These are phyloP conservation scores for Lepisosteus oculatus DNA, from an alignment of 2,113 vertebrate genomes.

Conservation along the genomic window DNA sequence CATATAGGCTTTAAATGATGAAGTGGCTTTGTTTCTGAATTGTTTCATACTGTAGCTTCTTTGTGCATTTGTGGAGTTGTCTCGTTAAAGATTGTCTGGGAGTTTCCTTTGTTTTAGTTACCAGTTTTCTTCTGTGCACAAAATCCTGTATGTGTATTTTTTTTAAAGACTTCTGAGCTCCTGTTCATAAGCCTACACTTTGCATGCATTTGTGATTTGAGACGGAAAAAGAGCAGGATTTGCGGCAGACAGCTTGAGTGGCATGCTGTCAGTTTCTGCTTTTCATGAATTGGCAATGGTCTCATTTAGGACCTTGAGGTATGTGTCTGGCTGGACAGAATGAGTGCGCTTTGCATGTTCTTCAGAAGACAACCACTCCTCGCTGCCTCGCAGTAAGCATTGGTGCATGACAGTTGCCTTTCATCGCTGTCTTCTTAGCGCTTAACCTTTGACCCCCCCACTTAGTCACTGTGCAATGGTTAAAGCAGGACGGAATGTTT, in stretches of 20 bases:
- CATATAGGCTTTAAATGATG: no score
- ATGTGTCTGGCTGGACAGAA: constrained; percentile 74
- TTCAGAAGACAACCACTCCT: constrained; percentile 81
- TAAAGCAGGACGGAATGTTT: constrained; percentile 63
- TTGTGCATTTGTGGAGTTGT: no score
- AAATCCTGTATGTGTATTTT: constrained; percentile 13
- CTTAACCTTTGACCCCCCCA: constrained; percentile 90
- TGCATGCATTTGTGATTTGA: constrained; percentile 81
- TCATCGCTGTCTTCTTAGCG: constrained; percentile 87
- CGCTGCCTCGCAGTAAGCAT: constrained; percentile 66
- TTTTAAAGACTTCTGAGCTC: constrained; percentile 31
- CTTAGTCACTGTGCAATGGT: constrained; percentile 63
- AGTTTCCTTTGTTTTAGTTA: no score
- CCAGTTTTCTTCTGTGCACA: background rate
- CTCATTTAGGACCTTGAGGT: constrained; percentile 79
- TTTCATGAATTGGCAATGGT: constrained; percentile 75
- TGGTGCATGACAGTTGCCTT: constrained; percentile 97
- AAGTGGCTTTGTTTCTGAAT: no score
- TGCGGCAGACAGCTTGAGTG: constrained; percentile 80
- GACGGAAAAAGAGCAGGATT: constrained; percentile 50
- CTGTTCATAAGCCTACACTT: constrained; percentile 70
- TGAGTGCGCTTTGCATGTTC: constrained; percentile 83
- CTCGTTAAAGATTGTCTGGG: no score
- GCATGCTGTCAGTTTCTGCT: constrained; percentile 84
- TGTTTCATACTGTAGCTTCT: no score